Base-by-base conservation (phyloP, 2,113 vertebrate genomes). In the Callopanchax toddi region DNA sequence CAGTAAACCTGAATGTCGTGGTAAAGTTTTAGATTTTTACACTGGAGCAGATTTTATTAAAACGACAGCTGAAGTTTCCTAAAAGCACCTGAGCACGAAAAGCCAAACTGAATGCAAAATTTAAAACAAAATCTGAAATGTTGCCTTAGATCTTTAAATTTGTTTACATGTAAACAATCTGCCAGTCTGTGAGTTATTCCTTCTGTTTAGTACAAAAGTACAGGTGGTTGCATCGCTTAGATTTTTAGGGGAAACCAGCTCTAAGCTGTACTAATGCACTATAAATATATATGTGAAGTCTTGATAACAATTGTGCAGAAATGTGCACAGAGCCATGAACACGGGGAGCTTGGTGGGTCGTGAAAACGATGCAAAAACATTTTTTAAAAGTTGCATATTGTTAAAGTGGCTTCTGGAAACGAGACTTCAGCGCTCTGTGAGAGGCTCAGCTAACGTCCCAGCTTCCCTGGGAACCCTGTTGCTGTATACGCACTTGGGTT, bases 11-110 rank as follows among this genome's bases (percentile, higher is more conserved):
- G n/a, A 12, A 72, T 22, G 53, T 48, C 54, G 13, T 56, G 68
- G 65, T 71, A 71, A 63, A 44, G 67, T 77, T 60, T n/a, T 26
- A 62, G 73, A 82, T 75, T 73, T n/a, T 83, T 88, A 92, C 91
- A 92, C 89, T 93, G 91, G 89, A 92, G 79, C 78, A 82, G 79
- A 85, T 76, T 29, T 71, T 52, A 36, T 37, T 60, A 54, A 78
- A 52, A 63, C 71, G 51, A 53, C 58, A 62, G 43, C 53, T 65
- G 64, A 67, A 15, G 56, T 79, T 84, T 78, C 66, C 77, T 57
- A 69, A 62, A 68, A 73, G 22, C 54, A 79, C 39, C 43, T 40
- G 20, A 17, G 3, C 29, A 2, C 15, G 5, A 54, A 32, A 10
- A 11, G 62, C 46, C 16, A 43, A 17, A 11, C 2, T 36, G 6